Evolutionary conservation across 2,888 invertebrate genomes (phyloP).

Genomic region (Eretmocerus hayati): DNA sequence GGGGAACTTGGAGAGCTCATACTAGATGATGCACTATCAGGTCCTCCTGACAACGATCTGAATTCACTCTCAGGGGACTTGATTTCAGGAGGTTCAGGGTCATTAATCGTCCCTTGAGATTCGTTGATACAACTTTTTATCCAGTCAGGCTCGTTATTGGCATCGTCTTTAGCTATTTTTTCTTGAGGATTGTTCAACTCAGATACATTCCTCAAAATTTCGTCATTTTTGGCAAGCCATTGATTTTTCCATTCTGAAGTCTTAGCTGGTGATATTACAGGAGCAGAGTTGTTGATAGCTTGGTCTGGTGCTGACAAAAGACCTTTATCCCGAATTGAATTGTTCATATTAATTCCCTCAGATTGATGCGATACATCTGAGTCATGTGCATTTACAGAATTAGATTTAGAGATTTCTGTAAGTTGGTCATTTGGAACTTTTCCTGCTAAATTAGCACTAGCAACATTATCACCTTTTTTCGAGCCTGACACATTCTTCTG

Average conservation of each 20-base stretch:
- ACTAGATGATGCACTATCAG: constrained; percentile 41
- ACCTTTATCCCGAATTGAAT: background rate
- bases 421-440: background rate
- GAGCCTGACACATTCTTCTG: constrained; percentile 33
- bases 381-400: background rate
- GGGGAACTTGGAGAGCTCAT: constrained; percentile 44
- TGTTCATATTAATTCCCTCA: background rate
- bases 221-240: constrained; percentile 42
- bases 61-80: background rate
- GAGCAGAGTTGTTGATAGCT: constrained; percentile 29
- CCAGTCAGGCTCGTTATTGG: background rate
- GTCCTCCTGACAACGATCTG: constrained; percentile 36
- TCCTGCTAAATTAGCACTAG: background rate
- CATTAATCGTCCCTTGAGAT: no score
- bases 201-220: constrained; percentile 35
- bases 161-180: background rate
- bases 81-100: background rate
- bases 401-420: background rate
- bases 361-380: background rate
- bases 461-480: constrained; percentile 17
- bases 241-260: constrained; percentile 43
- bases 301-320: background rate
- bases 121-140: no score
- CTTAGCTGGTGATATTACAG: constrained; percentile 37
- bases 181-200: constrained; percentile 24